Percentiles rank a stretch among this genome's conserved stretches.
phyloP scores from a whole-genome alignment of 1,140 invertebrate genomes.

The Ladona fulva region DNA sequence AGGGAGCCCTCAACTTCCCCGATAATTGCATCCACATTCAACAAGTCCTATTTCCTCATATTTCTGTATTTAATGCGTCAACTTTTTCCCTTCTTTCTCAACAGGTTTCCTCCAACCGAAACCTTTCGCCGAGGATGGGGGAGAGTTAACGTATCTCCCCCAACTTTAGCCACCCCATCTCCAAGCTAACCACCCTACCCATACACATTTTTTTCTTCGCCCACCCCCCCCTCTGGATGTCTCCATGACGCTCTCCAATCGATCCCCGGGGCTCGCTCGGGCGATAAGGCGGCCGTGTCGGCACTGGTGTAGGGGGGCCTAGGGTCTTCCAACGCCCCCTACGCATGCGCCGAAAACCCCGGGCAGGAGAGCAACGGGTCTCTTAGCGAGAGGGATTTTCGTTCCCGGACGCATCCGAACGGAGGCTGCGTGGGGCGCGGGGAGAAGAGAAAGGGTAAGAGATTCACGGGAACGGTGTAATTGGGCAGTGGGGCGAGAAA shows the following conservation, averaged over 20 bases:
- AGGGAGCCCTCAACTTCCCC: too few species aligned
- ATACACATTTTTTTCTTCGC: too few species aligned
- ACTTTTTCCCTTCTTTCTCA: neutral
- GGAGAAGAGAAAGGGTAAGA: neutral
- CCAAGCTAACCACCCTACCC: neutral
- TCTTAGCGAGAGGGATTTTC: conserved; percentile 20
- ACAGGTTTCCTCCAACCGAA: neutral
- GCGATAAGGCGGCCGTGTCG: too few species aligned
- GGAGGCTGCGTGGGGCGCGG: neutral
- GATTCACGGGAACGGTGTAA: neutral
- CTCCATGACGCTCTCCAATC: conserved; percentile 18
- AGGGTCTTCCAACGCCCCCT: too few species aligned
- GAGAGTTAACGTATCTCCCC: too few species aligned
- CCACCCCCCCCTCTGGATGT: neutral
- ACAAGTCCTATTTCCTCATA: neutral
- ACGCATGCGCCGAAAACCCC: neutral
- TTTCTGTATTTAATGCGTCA: neutral
- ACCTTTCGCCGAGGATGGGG: too few species aligned
- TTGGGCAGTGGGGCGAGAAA: neutral
- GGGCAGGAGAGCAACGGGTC: neutral
- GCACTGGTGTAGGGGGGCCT: too few species aligned
- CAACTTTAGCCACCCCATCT: neutral
- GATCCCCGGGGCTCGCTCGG: conserved; percentile 22
- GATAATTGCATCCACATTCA: neutral
- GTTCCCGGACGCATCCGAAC: conserved; percentile 16